Base-by-base conservation (phyloP, 2,113 vertebrate genomes). In the Empidonax alnorum region DNA sequence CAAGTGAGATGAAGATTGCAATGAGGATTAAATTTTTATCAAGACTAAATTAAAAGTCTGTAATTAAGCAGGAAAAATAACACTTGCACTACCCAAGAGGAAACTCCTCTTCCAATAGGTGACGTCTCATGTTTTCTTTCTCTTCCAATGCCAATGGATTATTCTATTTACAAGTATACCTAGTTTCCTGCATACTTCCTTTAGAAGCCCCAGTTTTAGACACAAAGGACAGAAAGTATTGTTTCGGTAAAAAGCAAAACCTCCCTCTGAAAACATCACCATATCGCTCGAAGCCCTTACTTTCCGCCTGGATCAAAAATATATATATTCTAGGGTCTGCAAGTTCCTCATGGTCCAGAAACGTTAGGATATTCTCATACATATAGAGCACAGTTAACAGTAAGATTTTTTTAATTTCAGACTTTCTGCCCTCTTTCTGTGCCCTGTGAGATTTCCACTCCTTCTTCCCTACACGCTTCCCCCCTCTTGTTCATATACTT, bases 381-480 rank as follows among this genome's bases (percentile, higher is more conserved):
- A 0, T 31, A 41, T 6, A 47, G 42, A 88, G 7, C 2, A 72
- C 5, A 59, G 1, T 10, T 28, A 71, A 78, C 7, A 12, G 7
- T 35, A 33, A 55, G 22, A 20, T 46, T 46, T 22, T 49, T 52
- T 37, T 33, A 47, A 5, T 41, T 78, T 47, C 23, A 71, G 42
- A 42, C 3, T 72, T 47, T 59, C 24, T 78, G 14, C 82, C 10
- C 44, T 75, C 6, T 50, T 85, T 47, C 25, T 49, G 33, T 33
- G 3, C 49, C 46, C 15, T 88, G 12, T 49, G 30, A 85, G 35
- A 67, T 80, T 85, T 69, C 25, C 16, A 31, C 7, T 73, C 20
- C n/a, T 18, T 17, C 30, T 24, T 28, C 18, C 5, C 18, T 55
- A 15, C 24, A 20, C 6, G 19, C 9, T n/a, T 63, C 68, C 7